A percentile compares a stretch with the other conserved stretches of the same genome.
Conservation (phyloP, 2,888 invertebrate species). For the Epirrita christyi region DNA sequence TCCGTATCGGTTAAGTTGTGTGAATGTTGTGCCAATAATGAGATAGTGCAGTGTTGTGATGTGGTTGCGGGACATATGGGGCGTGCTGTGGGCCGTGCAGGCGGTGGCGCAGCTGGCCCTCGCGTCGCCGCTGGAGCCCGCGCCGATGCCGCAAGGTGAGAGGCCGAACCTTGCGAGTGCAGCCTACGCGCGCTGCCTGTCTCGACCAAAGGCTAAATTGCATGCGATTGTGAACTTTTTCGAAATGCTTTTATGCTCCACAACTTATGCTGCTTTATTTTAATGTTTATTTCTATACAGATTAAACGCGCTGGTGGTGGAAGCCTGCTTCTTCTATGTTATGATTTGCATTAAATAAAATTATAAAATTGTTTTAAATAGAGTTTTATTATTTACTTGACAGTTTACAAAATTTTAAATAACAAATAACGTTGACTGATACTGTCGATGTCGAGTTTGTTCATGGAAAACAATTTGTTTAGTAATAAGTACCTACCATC, state of each 20-base stretch:
- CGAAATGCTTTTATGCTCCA: conserved; percentile 27
- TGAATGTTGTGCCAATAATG: conserved; percentile 84
- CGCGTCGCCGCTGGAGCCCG: conserved; percentile 76
- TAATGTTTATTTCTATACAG: conserved; percentile 11
- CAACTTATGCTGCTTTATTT: conserved; percentile 13
- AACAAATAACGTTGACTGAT: neutral
- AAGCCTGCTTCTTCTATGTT: conserved; percentile 4
- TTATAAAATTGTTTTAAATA: neutral
- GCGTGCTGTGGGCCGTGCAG: conserved; percentile 76
- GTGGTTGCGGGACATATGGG: conserved; percentile 84
- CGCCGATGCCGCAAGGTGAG: conserved; percentile 76
- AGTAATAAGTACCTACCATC: too few species aligned
- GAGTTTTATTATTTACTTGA: conserved; percentile 5
- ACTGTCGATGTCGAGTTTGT: neutral
- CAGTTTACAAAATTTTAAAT: neutral
- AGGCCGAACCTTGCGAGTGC: conserved; percentile 65
- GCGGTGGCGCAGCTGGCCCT: conserved; percentile 69
- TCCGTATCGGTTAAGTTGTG: conserved; percentile 80
- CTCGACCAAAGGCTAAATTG: conserved; percentile 41
- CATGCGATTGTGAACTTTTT: conserved; percentile 52
- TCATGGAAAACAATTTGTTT: too few species aligned
- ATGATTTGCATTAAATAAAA: conserved; percentile 14
- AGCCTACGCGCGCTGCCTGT: conserved; percentile 58
- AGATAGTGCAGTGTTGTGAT: conserved; percentile 84
- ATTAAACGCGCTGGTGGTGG: conserved; percentile 10